Percentiles rank a stretch among this genome's conserved stretches.
These are phyloP conservation scores for Phycodurus eques DNA, from an alignment of 2,113 vertebrate genomes.

Conservation along the genomic window DNA sequence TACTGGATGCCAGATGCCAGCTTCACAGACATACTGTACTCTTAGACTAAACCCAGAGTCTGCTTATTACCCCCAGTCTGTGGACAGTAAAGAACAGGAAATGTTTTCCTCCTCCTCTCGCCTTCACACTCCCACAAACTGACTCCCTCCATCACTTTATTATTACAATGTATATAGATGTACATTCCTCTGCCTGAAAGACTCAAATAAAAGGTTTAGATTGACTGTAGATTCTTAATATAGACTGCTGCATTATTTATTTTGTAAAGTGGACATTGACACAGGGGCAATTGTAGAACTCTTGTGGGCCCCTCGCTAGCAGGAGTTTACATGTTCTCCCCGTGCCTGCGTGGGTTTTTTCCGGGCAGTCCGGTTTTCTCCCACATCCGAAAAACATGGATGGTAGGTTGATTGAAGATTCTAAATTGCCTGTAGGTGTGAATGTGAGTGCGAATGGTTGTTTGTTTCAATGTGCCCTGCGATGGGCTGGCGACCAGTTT, in stretches of 20 bases:
- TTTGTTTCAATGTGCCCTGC: too few relatives aligned
- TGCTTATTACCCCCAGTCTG: conserved; percentile 60
- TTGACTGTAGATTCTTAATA: conserved; percentile 9
- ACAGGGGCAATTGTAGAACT: background rate
- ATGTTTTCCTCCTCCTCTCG: conserved; percentile 53
- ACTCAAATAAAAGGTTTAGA: conserved; percentile 16
- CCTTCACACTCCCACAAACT: conserved; percentile 23
- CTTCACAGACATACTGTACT: conserved; percentile 39
- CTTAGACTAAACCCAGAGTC: conserved; percentile 29
- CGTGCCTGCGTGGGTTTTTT: too few relatives aligned
- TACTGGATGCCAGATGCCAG: conserved; percentile 60
- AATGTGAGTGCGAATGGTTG: too few relatives aligned
- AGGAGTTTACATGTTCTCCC: too few relatives aligned
- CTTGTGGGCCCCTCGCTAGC: background rate
- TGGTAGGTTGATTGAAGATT: too few relatives aligned
- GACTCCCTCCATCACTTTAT: conserved; percentile 11
- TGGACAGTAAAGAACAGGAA: conserved; percentile 66
- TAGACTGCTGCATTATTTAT: conserved; percentile 37
- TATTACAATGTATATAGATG: background rate
- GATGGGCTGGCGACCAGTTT: too few relatives aligned
- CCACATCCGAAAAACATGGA: too few relatives aligned
- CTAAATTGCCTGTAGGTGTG: too few relatives aligned
- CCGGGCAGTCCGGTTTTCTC: too few relatives aligned
- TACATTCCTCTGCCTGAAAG: background rate
- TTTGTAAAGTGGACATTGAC: background rate